A percentile compares a stretch with the other conserved stretches of the same genome.
Evolutionary conservation across 2,113 vertebrate species (phyloP).

Genomic region (Prinia subflava): DNA sequence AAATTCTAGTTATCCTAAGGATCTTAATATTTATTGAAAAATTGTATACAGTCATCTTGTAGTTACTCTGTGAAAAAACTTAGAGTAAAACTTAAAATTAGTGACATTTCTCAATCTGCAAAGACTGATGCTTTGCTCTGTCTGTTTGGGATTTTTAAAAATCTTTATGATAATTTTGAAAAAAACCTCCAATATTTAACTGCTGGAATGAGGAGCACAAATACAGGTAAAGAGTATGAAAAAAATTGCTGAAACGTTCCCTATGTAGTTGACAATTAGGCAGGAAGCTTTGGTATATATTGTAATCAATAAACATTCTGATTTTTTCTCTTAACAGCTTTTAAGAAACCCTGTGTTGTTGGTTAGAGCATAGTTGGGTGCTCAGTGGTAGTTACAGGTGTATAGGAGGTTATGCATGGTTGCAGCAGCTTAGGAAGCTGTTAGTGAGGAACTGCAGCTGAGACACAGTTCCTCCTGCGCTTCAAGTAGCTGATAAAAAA

Average conservation of each 20-base stretch:
- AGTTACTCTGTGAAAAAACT: neutral
- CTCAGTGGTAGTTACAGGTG: fast-evolving
- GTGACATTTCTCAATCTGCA: neutral
- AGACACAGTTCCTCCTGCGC: neutral
- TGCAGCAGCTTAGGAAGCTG: neutral
- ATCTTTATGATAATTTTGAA: neutral
- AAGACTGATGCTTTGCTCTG: neutral
- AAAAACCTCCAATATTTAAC: neutral
- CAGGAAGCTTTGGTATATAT: neutral
- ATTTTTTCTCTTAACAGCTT: neutral
- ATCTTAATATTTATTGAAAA: neutral
- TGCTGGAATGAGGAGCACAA: neutral
- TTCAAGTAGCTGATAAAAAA: neutral
- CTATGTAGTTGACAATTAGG: neutral
- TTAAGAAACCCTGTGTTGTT: neutral
- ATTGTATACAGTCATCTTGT: neutral
- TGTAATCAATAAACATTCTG: neutral
- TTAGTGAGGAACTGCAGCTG: neutral
- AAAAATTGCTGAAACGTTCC: neutral
- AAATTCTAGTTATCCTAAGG: neutral
- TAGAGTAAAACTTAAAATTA: too few species aligned
- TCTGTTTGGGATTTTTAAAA: neutral
- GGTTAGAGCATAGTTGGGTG: neutral
- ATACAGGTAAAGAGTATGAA: neutral
- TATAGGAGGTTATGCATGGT: too few species aligned